Evolutionary conservation across 2,797 vertebrate genomes (phyloP).

Genomic region (Pitangus sulphuratus): DNA sequence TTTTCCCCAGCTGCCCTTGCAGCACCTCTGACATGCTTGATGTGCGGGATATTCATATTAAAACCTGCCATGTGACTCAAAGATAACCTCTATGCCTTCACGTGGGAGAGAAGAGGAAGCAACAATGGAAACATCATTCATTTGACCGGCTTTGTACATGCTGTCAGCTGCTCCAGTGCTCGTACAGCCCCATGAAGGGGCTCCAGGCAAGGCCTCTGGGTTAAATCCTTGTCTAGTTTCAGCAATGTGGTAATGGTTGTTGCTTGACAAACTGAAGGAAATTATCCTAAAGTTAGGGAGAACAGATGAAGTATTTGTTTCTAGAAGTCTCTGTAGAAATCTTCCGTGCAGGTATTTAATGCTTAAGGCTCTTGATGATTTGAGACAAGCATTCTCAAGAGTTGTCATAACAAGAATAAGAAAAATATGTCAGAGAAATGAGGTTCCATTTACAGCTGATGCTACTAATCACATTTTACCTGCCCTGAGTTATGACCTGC

Average conservation of each 20-base stretch:
- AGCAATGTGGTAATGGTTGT: background rate
- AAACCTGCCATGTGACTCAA: background rate
- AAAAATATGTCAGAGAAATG: background rate
- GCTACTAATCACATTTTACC: background rate
- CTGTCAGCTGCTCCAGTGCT: background rate
- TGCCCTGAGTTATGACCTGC: background rate
- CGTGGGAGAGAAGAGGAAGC: background rate
- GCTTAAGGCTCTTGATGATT: background rate
- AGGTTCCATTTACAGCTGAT: background rate
- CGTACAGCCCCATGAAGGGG: background rate
- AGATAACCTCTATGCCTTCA: background rate
- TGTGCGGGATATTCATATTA: background rate
- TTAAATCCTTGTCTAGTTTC: background rate
- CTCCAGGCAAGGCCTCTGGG: background rate
- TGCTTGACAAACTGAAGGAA: background rate
- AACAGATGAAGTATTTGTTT: background rate
- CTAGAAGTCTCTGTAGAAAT: background rate
- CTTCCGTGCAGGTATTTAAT: background rate
- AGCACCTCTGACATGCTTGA: rapidly evolving
- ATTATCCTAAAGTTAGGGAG: background rate
- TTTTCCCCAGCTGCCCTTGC: background rate
- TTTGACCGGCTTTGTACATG: background rate
- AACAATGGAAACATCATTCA: background rate
- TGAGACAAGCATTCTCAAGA: background rate
- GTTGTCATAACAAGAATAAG: background rate